A percentile compares a stretch with the other conserved stretches of the same genome.
Evolutionary conservation across 2,888 invertebrate species (phyloP).

Genomic region (Onthophagus sagittarius): DNA sequence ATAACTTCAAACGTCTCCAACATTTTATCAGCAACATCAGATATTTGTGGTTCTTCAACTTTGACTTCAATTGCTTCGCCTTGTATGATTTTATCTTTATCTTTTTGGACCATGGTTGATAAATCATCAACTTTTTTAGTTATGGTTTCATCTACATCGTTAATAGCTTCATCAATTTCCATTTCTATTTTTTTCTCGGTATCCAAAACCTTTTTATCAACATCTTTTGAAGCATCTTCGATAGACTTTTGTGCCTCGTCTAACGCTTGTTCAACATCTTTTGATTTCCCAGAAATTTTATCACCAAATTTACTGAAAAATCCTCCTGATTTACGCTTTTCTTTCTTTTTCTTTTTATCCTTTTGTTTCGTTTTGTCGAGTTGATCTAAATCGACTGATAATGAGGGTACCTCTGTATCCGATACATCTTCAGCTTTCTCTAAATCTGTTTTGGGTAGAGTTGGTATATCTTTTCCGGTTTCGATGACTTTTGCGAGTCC

Average conservation of each 20-base stretch:
- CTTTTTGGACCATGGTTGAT: background rate
- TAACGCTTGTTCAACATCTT: slow-evolving; percentile 17
- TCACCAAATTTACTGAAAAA: slow-evolving; percentile 27
- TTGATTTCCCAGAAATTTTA: slow-evolving; percentile 26
- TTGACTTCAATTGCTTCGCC: background rate
- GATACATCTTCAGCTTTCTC: slow-evolving; percentile 1
- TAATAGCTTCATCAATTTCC: background rate
- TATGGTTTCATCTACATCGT: slow-evolving; percentile 17
- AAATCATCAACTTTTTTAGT: slow-evolving; percentile 3
- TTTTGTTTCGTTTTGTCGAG: slow-evolving; percentile 16
- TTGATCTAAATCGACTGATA: background rate
- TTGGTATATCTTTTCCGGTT: background rate
- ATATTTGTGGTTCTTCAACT: background rate
- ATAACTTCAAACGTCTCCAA: background rate
- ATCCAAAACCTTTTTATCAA: slow-evolving; percentile 6
- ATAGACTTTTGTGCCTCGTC: slow-evolving; percentile 21
- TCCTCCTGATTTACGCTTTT: slow-evolving; percentile 19
- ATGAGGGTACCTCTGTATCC: background rate
- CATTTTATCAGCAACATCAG: background rate
- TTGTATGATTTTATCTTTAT: background rate
- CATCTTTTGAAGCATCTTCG: slow-evolving; percentile 23
- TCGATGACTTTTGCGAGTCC: background rate
- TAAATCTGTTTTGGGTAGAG: background rate
- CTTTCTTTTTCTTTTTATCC: slow-evolving; percentile 14
- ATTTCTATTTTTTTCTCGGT: background rate